phyloP scores from a whole-genome alignment of 2,113 vertebrate species.

The Clarias gariepinus region DNA sequence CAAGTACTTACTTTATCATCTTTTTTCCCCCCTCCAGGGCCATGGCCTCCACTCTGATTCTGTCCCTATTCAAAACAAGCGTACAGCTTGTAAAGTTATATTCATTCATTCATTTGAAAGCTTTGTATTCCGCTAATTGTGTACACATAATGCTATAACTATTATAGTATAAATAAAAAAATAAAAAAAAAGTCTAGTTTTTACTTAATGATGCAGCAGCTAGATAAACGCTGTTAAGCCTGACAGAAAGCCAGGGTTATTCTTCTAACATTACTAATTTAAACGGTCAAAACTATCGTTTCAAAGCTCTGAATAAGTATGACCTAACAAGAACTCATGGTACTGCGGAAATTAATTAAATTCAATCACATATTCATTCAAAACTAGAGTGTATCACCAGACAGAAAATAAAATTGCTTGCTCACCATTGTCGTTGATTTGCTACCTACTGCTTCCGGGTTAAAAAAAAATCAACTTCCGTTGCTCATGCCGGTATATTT shows the following conservation, averaged over 20 bases:
- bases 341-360: no score
- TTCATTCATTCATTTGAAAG: neutral
- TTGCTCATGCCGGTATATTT: neutral
- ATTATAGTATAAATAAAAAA: neutral
- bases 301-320: neutral
- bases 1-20: constrained; percentile 53
- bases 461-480: neutral
- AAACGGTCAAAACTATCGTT: neutral
- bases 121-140: neutral
- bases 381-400: neutral
- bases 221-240: neutral
- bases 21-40: constrained; percentile 56
- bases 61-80: constrained; percentile 47
- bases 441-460: constrained; percentile 33
- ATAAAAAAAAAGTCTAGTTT: neutral
- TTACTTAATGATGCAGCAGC: neutral
- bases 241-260: constrained; percentile 18
- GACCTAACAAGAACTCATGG: no score
- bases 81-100: neutral
- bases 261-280: neutral
- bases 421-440: constrained; percentile 53
- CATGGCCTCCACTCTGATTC: constrained; percentile 58
- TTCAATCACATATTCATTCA: neutral
- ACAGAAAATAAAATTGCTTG: constrained; percentile 41
- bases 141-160: neutral